Base-by-base conservation (phyloP, 1,140 invertebrate species). In the Heterodera carotae region DNA sequence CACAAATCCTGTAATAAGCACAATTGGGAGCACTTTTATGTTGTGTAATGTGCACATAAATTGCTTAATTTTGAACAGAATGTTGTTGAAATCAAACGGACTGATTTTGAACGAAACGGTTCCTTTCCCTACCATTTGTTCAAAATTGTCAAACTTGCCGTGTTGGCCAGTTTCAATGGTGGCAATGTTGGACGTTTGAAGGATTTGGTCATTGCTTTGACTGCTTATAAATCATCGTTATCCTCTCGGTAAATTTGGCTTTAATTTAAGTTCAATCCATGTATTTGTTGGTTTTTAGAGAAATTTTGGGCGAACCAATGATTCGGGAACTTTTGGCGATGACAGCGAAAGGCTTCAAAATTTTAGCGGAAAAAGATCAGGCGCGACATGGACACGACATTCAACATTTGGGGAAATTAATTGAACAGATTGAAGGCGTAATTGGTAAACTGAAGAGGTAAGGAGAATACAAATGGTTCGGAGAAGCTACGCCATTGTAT, bases 101-200 rank as follows among this genome's bases (percentile, higher is more conserved):
- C 77, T 7, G 76, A 78, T 43, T 60, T 78, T 67, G 76, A 78
- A 53, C 76, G 79, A 3, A 71, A 48, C 31, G 76, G 76, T 6
- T 31, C 77, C 22, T 78, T 53, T 22, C 56, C 76, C 25, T 78
- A 78, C 34, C 76, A 78, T 66, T 29, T 66, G 31, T 29, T 69
- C 62, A 79, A 80, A 33, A 78, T 78, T 27, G 56, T 81, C 22
- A 48, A 78, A 15, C 10, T 78, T 1, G 76, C 76, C 27, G 80
- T 71, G 34, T n/a, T 43, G 27, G 43, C 76, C 3, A 8, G 43
- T 48, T 78, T 10, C 78, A 79, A 67, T 7, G 27, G 34, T 43
- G 25, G 31, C 53, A 75, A 76, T 12, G 34, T 76, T 31, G 43
- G 59, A 4, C 67, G 75, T 43, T 53, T 76, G 31, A 53, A 31